Percentiles rank a stretch among this genome's conserved stretches.
These are phyloP conservation scores for Bombus sylvicola DNA, from an alignment of 1,140 invertebrate genomes.

Conservation along the genomic window DNA sequence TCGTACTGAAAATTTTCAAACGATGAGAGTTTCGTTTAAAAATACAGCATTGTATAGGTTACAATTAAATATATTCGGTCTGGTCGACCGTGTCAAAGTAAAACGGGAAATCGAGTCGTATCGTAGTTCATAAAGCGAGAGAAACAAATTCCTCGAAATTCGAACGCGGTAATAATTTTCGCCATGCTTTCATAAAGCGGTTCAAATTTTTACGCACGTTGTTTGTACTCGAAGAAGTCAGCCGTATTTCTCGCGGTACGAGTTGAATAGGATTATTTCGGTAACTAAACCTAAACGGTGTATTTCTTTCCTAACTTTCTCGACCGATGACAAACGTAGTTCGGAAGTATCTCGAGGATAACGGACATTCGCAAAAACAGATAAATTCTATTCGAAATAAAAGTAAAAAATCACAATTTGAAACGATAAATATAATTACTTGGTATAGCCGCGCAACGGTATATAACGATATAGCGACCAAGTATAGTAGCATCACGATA, in stretches of 20 bases:
- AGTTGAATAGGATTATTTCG: constrained; percentile 5
- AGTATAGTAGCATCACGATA: no score
- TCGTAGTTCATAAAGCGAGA: not conserved
- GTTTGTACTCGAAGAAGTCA: not conserved
- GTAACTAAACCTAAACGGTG: no score
- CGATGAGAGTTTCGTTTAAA: not conserved
- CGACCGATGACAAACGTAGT: no score
- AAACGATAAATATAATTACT: no score
- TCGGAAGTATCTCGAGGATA: no score
- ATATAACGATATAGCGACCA: not conserved
- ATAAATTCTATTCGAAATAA: no score
- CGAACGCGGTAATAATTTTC: not conserved
- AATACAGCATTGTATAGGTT: not conserved
- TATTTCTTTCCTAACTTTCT: not conserved
- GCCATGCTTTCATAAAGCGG: not conserved
- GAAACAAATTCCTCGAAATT: not conserved
- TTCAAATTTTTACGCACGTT: not conserved
- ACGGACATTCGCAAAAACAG: rapidly evolving
- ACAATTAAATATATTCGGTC: not conserved
- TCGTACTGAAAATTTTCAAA: not conserved
- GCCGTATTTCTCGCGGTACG: not conserved
- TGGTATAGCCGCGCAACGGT: no score
- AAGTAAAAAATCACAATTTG: no score
- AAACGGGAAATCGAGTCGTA: not conserved
- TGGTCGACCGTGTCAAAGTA: not conserved